Evolutionary conservation across 2,113 vertebrate species (phyloP).

Genomic region (Syngnathus typhle): DNA sequence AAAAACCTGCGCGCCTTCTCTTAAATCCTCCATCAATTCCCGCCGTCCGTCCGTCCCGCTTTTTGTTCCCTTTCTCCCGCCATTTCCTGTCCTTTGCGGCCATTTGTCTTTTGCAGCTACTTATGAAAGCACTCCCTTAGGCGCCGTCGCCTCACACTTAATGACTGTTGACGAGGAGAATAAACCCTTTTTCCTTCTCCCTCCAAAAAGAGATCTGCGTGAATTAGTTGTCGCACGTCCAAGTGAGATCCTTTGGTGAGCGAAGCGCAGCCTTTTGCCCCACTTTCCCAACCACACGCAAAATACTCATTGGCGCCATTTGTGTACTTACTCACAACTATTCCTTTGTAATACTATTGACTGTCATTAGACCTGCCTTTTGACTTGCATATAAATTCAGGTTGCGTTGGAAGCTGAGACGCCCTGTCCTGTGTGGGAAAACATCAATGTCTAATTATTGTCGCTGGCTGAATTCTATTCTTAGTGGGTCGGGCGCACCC

Average conservation of each 20-base stretch:
- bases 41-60: neutral
- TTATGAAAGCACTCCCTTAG: neutral
- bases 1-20: slow-evolving; percentile 36
- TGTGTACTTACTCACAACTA: too few species aligned
- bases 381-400: too few species aligned
- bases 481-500: neutral
- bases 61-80: neutral
- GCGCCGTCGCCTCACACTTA: neutral
- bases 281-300: neutral
- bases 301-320: neutral
- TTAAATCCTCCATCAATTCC: slow-evolving; percentile 20
- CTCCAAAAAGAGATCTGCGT: neutral
- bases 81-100: slow-evolving; percentile 32
- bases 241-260: neutral
- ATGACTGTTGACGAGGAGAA: neutral
- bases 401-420: too few species aligned
- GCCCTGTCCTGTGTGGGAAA: neutral
- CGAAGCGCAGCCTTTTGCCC: neutral
- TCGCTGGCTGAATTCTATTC: neutral
- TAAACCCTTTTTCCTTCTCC: neutral
- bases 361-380: too few species aligned
- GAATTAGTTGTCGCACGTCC: neutral
- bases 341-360: too few species aligned
- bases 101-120: slow-evolving; percentile 19
- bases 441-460: neutral